A percentile compares a stretch with the other conserved stretches of the same genome.
These are phyloP conservation scores for Phengaris alcon DNA, from an alignment of 2,888 invertebrate genomes.

Conservation along the genomic window DNA sequence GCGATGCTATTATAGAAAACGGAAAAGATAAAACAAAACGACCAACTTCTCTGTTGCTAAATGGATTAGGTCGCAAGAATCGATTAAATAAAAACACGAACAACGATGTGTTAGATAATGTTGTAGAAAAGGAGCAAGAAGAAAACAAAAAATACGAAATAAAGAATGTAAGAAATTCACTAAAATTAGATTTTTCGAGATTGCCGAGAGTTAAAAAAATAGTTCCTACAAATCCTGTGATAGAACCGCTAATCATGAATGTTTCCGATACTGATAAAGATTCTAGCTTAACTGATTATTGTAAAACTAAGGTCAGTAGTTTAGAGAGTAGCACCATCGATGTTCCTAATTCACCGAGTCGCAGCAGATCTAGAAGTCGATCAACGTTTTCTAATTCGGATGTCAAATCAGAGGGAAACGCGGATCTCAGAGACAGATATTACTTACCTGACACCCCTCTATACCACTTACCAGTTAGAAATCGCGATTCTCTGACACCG, in stretches of 20 bases:
- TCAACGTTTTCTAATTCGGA: constrained; percentile 73
- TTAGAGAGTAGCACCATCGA: constrained; percentile 50
- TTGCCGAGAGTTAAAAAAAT: constrained; percentile 80
- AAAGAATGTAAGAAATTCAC: constrained; percentile 67
- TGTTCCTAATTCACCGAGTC: constrained; percentile 49
- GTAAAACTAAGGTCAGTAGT: constrained; percentile 53
- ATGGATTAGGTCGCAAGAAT: constrained; percentile 76
- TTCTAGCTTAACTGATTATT: constrained; percentile 54
- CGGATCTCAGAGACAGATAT: constrained; percentile 57
- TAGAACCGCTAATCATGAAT: constrained; percentile 72
- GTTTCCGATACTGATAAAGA: constrained; percentile 58
- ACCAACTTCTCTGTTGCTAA: constrained; percentile 74
- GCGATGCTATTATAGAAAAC: constrained; percentile 47
- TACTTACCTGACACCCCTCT: constrained; percentile 50
- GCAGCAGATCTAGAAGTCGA: constrained; percentile 67
- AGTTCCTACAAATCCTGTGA: constrained; percentile 78
- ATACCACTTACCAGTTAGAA: constrained; percentile 62
- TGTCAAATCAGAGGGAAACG: constrained; percentile 65
- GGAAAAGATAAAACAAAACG: constrained; percentile 73
- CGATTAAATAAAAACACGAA: constrained; percentile 71
- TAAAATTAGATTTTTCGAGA: constrained; percentile 82
- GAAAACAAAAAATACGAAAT: constrained; percentile 58
- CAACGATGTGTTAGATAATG: constrained; percentile 56
- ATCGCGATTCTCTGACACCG: constrained; percentile 67
- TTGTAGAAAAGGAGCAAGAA: constrained; percentile 50